Base-by-base conservation (phyloP, 2,888 invertebrate genomes). In the Eurytoma adleriae region DNA sequence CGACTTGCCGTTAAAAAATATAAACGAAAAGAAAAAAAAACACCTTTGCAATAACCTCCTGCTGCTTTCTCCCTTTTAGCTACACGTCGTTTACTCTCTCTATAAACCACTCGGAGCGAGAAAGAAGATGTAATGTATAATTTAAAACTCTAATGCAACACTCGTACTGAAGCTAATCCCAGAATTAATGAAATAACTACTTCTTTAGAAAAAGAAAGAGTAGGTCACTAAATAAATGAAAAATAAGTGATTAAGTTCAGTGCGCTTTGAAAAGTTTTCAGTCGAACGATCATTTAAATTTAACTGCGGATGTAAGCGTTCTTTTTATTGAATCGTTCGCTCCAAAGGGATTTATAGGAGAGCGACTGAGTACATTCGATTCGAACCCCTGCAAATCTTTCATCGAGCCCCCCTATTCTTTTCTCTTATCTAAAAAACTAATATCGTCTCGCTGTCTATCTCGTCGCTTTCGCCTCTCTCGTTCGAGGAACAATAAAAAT, bases 1-100 rank as follows among this genome's bases (percentile, higher is more conserved):
- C 78, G 62, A 76, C 74, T 83, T 82, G 73, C 75, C 75, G 66
- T 67, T 72, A 56, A 54, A 74, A 56, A 77, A 50, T 27, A 50
- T 27, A 52, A 79, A 73, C 13, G 18, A 24, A 68, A 48, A 64
- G 48, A 71, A 78, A 50, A 70, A 52, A 54, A 56, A 69, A 75
- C 27, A 61, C 52, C 18, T 40, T 54, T 62, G 30, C 24, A 24
- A 70, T 27, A 52, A 27, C 40, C 12, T 54, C 27, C n/a, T 4
- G 2, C 57, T 57, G 20, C 14, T 18, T 16, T 68, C 54, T 68
- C 68, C 13, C 40, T 24, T 14, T 68, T 27, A 48, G 4, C 61
- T 68, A n/a, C 30, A 68, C 50, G 16, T 4, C 16, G 52, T 67
- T 52, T 24, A 16, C 24, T 54, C n/a, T 64, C 40, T 64, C 20